Evolutionary conservation across 2,888 invertebrate species (phyloP).

Genomic region (Dynastes maya): DNA sequence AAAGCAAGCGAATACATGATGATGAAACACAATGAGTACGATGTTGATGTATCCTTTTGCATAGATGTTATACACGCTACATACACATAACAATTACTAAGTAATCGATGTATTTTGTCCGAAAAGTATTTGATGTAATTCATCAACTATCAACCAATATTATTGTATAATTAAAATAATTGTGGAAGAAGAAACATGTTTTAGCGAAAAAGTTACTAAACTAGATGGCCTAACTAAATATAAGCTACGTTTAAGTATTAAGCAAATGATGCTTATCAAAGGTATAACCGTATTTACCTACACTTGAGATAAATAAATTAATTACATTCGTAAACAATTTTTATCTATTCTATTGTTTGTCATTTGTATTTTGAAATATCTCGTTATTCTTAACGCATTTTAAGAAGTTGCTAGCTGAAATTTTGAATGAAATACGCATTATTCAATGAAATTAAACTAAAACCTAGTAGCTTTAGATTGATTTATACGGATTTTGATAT

Average conservation of each 20-base stretch:
- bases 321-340: background rate
- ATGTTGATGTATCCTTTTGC: too few relatives aligned
- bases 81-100: background rate
- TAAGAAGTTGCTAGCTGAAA: too few relatives aligned
- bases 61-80: too few relatives aligned
- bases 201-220: conserved; percentile 62
- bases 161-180: background rate
- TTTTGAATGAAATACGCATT: too few relatives aligned
- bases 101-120: conserved; percentile 6
- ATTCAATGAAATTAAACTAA: too few relatives aligned
- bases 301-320: too few relatives aligned
- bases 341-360: background rate
- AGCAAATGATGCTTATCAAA: conserved; percentile 41
- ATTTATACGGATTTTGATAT: too few relatives aligned
- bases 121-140: conserved; percentile 16
- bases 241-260: conserved; percentile 61
- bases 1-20: background rate
- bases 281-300: too few relatives aligned
- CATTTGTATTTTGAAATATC: too few relatives aligned
- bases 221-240: conserved; percentile 69
- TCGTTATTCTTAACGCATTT: too few relatives aligned
- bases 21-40: too few relatives aligned
- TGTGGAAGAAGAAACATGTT: conserved; percentile 22
- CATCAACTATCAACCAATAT: conserved; percentile 7
- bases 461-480: too few relatives aligned